Base-by-base conservation (phyloP, 2,888 invertebrate species). In the Ornithoptera priamus region DNA sequence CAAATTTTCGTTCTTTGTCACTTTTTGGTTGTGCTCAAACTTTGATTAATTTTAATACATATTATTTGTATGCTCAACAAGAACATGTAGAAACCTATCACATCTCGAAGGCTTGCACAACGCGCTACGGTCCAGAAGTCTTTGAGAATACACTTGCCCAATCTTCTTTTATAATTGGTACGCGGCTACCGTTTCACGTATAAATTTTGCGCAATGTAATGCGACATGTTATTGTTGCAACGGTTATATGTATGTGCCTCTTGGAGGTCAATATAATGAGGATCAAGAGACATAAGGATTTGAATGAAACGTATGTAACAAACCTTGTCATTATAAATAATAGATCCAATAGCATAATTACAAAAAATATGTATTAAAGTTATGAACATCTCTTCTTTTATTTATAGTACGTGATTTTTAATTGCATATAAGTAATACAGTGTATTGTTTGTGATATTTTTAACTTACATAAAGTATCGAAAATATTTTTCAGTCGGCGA, bases 121-220 rank as follows among this genome's bases (percentile, higher is more conserved):
- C 76, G 56, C 73, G 76, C 78, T 80, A 82, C 82, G 80, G 80
- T 82, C 80, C 79, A 83, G 81, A 81, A 82, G 81, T 79, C 80
- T 83, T 84, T 79, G 80, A 85, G 85, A 83, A 85, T 85, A 81
- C 77, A 80, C 80, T 89, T 88, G 78, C 82, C 75, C 79, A 86
- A 89, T 84, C 76, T 80, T 79, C 79, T 81, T 77, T 80, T 77
- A 79, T 75, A 75, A 76, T 82, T 82, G 80, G 78, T 78, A 76
- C 81, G 81, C 78, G 74, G 79, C 75, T 81, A 78, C 77, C 77
- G 78, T 77, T 75, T 77, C 72, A 81, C 79, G 82, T 83, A 77
- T 77, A 75, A 78, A 83, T 84, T 58, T 78, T 77, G 75, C 69
- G 73, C 73, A 76, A 76, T 46, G 12, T 66, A 68, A 71, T 62